These are phyloP conservation scores for Luidia sarsii DNA, from an alignment of 53 echinoderm and acorn worm genomes.

Conservation along the genomic window DNA sequence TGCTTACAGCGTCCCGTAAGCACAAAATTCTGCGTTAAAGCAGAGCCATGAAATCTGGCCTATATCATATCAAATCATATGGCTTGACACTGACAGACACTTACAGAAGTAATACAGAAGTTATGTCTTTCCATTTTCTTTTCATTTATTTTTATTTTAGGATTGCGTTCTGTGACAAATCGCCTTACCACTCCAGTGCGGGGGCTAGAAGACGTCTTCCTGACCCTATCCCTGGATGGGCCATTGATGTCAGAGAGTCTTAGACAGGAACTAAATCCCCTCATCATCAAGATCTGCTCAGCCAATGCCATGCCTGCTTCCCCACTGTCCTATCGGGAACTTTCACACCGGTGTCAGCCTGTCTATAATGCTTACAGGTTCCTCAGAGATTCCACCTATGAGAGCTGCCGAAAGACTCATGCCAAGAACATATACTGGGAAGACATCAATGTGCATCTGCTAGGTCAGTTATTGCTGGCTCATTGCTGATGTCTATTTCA, in stretches of 20 bases:
- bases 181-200: constrained; percentile 77
- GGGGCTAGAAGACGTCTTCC: constrained; percentile 91
- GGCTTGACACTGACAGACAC: no score
- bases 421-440: constrained; percentile 93
- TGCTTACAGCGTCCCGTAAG: no score
- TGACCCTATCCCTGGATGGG: constrained; percentile 93
- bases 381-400: constrained; percentile 72
- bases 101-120: no score
- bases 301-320: constrained; percentile 73
- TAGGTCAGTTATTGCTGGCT: constrained; percentile 87
- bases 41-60: no score
- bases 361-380: constrained; percentile 84
- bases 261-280: constrained; percentile 81
- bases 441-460: constrained; percentile 88
- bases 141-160: constrained; percentile 18
- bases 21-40: no score
- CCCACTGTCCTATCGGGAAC: constrained; percentile 71
- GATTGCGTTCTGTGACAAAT: constrained; percentile 89
- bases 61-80: no score
- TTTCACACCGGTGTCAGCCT: constrained; percentile 71
- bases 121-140: no score
- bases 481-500: no score
- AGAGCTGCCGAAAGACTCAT: constrained; percentile 67
- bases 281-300: constrained; percentile 88
- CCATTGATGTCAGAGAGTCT: constrained; percentile 89